phyloP scores from a whole-genome alignment of 2,113 vertebrate species.

The Atractosteus spatula region DNA sequence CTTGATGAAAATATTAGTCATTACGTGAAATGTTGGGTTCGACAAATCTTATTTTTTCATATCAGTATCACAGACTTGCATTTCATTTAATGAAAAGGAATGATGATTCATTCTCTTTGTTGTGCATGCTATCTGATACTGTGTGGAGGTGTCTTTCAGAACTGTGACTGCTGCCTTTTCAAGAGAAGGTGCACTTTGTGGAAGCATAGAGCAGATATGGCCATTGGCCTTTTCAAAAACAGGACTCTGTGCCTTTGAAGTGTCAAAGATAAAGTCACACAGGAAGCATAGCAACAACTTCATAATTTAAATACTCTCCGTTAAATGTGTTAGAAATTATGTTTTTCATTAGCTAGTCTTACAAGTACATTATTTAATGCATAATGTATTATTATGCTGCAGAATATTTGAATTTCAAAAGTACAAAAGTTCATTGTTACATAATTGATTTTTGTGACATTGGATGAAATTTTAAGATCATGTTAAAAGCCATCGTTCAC shows the following conservation, averaged over 20 bases:
- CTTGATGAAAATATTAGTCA: constrained; percentile 15
- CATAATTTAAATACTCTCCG: too few relatives aligned
- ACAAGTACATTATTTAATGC: too few relatives aligned
- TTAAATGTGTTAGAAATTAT: too few relatives aligned
- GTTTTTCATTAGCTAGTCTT: too few relatives aligned
- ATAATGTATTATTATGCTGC: too few relatives aligned
- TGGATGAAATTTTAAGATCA: too few relatives aligned
- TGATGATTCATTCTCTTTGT: constrained; percentile 35
- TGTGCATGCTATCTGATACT: constrained; percentile 30
- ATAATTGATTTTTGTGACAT: too few relatives aligned
- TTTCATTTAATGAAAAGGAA: background rate
- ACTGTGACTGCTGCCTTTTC: constrained; percentile 29
- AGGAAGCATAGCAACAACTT: too few relatives aligned
- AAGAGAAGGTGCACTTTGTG: constrained; percentile 20
- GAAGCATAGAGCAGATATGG: background rate
- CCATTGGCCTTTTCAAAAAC: background rate
- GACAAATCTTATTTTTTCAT: constrained; percentile 16
- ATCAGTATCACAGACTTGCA: constrained; percentile 16
- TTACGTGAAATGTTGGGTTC: background rate
- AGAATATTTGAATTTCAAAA: too few relatives aligned
- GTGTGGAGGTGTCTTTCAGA: constrained; percentile 30
- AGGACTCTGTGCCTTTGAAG: background rate
- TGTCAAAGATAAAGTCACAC: background rate
- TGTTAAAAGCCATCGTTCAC: too few relatives aligned
- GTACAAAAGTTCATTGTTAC: too few relatives aligned